phyloP scores from a whole-genome alignment of 1,140 invertebrate genomes.

The Phthorimaea operculella region DNA sequence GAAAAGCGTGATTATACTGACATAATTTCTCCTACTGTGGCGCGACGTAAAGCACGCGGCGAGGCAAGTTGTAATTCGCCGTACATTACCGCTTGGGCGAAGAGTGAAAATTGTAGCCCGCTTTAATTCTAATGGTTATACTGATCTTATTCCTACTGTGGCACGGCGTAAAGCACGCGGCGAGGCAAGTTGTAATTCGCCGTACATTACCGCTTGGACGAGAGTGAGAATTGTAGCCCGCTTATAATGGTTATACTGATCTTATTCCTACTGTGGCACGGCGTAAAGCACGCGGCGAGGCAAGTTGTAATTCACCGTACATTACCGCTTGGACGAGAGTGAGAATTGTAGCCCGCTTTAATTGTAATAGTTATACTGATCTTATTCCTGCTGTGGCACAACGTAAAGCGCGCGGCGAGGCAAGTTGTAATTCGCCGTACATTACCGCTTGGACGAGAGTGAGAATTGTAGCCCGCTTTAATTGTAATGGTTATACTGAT shows the following conservation, averaged over 20 bases:
- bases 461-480: conserved; percentile 43
- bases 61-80: conserved; percentile 29
- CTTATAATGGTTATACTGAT: background rate
- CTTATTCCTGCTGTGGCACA: too few species aligned
- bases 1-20: too few species aligned
- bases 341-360: conserved; percentile 43
- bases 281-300: conserved; percentile 24
- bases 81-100: too few species aligned
- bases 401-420: conserved; percentile 23
- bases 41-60: conserved; percentile 20
- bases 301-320: conserved; percentile 30
- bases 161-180: conserved; percentile 20
- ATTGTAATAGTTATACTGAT: too few species aligned
- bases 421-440: conserved; percentile 30
- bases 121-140: too few species aligned
- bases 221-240: too few species aligned
- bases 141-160: too few species aligned
- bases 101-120: too few species aligned
- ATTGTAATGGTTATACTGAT: too few species aligned
- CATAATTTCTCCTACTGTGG: too few species aligned
- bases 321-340: conserved; percentile 31
- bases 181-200: conserved; percentile 29
- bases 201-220: too few species aligned
- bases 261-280: background rate
- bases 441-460: conserved; percentile 31